These are phyloP conservation scores for Phyllostomus discolor DNA, from an alignment of 2,113 vertebrate genomes.

Conservation along the genomic window DNA sequence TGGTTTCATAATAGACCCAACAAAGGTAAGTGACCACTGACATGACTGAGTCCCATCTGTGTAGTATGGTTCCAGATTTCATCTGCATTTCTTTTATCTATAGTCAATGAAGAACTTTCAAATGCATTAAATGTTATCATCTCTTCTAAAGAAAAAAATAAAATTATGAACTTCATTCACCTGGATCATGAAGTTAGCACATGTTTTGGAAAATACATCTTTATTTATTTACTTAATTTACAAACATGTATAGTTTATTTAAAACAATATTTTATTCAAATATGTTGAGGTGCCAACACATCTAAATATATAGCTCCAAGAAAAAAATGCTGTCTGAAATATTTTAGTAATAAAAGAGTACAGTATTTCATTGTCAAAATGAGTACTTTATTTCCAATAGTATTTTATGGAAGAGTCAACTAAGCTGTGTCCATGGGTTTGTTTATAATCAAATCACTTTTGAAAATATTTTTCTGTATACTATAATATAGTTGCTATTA, in stretches of 20 bases:
- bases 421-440: background rate
- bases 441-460: background rate
- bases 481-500: background rate
- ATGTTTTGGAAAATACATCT: background rate
- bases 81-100: background rate
- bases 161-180: background rate
- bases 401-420: background rate
- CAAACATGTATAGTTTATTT: background rate
- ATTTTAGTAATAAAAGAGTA: background rate
- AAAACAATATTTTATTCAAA: background rate
- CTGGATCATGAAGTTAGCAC: background rate
- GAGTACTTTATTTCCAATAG: background rate
- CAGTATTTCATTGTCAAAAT: background rate
- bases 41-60: background rate
- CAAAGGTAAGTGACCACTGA: slow-evolving; percentile 85
- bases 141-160: background rate
- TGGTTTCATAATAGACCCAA: slow-evolving; percentile 94
- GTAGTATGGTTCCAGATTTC: background rate
- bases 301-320: background rate
- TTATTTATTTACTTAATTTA: background rate
- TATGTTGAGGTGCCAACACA: background rate
- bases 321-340: background rate
- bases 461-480: background rate
- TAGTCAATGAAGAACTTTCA: background rate
- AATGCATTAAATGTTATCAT: background rate